Evolutionary conservation across 2,797 vertebrate species (phyloP).

Genomic region (Sebastiscus tertius): DNA sequence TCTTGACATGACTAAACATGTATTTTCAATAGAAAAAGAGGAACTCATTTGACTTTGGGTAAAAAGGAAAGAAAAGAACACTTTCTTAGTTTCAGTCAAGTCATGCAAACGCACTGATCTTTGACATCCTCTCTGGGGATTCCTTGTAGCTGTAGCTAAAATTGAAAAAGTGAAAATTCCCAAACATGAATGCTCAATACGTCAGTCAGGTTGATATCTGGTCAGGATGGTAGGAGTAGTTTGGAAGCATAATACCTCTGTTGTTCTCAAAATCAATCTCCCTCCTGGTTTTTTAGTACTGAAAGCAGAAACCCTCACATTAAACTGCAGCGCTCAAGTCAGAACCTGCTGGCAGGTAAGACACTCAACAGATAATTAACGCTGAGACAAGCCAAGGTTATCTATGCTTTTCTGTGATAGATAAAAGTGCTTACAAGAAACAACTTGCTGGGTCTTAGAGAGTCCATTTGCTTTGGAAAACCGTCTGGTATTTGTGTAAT

Average conservation of each 20-base stretch:
- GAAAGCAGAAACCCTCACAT: neutral
- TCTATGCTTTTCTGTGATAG: neutral
- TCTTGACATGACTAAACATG: neutral
- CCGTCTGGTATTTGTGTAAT: constrained; percentile 26
- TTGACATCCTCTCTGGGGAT: neutral
- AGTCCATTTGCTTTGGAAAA: constrained; percentile 10
- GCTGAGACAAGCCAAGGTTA: neutral
- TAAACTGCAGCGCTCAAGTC: constrained; percentile 3
- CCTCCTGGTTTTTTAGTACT: neutral
- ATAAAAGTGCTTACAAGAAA: constrained; percentile 8
- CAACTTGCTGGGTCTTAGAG: constrained; percentile 9
- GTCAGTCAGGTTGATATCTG: neutral
- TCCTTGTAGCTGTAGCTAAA: neutral
- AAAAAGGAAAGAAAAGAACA: neutral
- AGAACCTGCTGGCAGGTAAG: constrained; percentile 4
- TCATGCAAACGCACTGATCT: constrained; percentile 37
- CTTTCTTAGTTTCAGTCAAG: constrained; percentile 1
- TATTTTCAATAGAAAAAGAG: neutral
- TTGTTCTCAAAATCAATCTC: neutral
- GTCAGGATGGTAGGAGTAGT: neutral
- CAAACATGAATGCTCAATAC: neutral
- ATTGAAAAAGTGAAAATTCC: neutral
- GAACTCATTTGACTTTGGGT: neutral
- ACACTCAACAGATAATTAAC: neutral
- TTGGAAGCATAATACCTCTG: neutral